These are phyloP conservation scores for Chrysaora quinquecirrha DNA, from an alignment of 30 jellyfish, hydroid and myxozoan genomes.

Conservation along the genomic window DNA sequence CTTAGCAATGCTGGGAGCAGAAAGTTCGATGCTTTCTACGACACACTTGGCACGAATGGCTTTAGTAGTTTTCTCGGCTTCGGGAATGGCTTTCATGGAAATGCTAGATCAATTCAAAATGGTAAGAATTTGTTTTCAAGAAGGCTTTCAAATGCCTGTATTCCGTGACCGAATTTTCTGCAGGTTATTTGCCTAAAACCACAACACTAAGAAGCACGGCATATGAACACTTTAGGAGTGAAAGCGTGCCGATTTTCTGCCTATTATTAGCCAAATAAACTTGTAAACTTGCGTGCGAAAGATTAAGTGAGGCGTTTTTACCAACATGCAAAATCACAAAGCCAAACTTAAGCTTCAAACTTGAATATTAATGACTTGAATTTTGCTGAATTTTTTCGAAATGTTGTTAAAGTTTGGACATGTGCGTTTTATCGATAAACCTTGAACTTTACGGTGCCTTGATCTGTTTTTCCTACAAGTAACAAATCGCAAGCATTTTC, in stretches of 20 bases:
- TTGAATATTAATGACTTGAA: no score
- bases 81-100: constrained; percentile 50
- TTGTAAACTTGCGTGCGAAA: constrained; percentile 7
- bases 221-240: constrained; percentile 39
- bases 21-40: constrained; percentile 54
- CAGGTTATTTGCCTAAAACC: constrained; percentile 75
- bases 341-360: no score
- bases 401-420: no score
- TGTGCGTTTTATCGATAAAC: no score
- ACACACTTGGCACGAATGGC: constrained; percentile 23
- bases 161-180: constrained; percentile 69
- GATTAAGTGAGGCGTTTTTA: no score
- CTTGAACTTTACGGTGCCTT: no score
- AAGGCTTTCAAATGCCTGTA: constrained; percentile 29
- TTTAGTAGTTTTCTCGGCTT: constrained; percentile 50
- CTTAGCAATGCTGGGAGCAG: constrained; percentile 8
- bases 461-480: no score
- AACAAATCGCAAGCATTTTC: no score
- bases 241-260: constrained; percentile 59
- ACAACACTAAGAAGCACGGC: constrained; percentile 67
- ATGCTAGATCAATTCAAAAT: constrained; percentile 71
- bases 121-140: constrained; percentile 39
- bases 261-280: constrained; percentile 16
- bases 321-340: no score
- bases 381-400: no score